A percentile compares a stretch with the other conserved stretches of the same genome.
Evolutionary conservation across 1,140 invertebrate species (phyloP).

Genomic region (Anastrepha obliqua): DNA sequence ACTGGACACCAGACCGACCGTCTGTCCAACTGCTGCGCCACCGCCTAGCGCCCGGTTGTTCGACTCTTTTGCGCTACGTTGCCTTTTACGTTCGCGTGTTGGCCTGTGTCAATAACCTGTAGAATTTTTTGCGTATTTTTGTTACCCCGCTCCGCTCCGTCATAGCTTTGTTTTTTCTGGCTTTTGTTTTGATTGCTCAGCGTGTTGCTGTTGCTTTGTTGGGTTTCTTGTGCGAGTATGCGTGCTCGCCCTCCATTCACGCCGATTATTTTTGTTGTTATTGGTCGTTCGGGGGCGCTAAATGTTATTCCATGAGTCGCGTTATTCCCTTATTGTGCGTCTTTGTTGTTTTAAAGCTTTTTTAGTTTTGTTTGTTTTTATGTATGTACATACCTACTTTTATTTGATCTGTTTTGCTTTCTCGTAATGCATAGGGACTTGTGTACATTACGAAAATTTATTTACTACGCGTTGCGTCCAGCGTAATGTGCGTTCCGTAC

Average conservation of each 20-base stretch:
- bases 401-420: slow-evolving; percentile 18
- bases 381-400: no score
- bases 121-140: slow-evolving; percentile 35
- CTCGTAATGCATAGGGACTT: not conserved
- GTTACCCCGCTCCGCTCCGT: not conserved
- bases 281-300: not conserved
- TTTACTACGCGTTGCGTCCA: not conserved
- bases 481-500: not conserved
- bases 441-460: not conserved
- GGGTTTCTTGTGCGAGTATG: not conserved
- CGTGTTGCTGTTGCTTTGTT: not conserved
- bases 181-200: slow-evolving; percentile 45
- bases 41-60: not conserved
- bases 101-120: slow-evolving; percentile 43
- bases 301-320: not conserved
- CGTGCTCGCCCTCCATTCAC: not conserved
- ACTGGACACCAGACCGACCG: not conserved
- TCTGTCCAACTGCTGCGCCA: not conserved
- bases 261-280: not conserved
- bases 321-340: not conserved
- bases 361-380: not conserved
- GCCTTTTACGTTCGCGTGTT: not conserved
- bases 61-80: not conserved
- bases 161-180: slow-evolving; percentile 25
- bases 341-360: not conserved